Evolutionary conservation across 1,140 invertebrate genomes (phyloP).

Genomic region (Cardiocondyla obscurior): DNA sequence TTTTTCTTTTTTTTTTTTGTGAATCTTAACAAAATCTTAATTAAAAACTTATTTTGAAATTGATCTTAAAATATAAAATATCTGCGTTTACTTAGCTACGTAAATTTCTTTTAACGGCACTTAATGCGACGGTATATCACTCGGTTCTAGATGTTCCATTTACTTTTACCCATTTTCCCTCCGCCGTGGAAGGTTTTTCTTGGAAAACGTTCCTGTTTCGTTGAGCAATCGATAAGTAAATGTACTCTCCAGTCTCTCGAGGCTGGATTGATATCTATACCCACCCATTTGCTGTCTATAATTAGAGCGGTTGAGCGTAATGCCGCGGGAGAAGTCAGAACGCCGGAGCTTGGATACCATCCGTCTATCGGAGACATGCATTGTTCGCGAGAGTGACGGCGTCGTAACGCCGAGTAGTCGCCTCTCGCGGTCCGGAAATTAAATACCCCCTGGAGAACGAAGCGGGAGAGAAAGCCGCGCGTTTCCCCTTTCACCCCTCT

Average conservation of each 20-base stretch:
- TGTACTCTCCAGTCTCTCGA: background rate
- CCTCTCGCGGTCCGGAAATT: constrained; percentile 73
- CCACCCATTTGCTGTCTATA: constrained; percentile 42
- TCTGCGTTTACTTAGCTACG: background rate
- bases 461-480: constrained; percentile 10
- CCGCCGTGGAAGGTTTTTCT: constrained; percentile 21
- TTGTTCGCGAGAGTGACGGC: constrained; percentile 61
- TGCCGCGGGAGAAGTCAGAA: constrained; percentile 33
- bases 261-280: constrained; percentile 40
- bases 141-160: background rate
- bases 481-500: too few species aligned
- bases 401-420: constrained; percentile 29
- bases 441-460: constrained; percentile 73
- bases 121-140: background rate
- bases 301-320: constrained; percentile 47
- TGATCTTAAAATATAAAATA: background rate
- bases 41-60: background rate
- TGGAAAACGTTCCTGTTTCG: constrained; percentile 9
- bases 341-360: constrained; percentile 35
- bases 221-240: constrained; percentile 32
- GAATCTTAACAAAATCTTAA: background rate
- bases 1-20: background rate
- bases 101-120: background rate
- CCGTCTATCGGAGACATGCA: constrained; percentile 57
- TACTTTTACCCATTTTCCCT: background rate